A percentile compares a stretch with the other conserved stretches of the same genome.
Conservation (phyloP, 2,888 invertebrate species). For the Hyposoter didymator region DNA sequence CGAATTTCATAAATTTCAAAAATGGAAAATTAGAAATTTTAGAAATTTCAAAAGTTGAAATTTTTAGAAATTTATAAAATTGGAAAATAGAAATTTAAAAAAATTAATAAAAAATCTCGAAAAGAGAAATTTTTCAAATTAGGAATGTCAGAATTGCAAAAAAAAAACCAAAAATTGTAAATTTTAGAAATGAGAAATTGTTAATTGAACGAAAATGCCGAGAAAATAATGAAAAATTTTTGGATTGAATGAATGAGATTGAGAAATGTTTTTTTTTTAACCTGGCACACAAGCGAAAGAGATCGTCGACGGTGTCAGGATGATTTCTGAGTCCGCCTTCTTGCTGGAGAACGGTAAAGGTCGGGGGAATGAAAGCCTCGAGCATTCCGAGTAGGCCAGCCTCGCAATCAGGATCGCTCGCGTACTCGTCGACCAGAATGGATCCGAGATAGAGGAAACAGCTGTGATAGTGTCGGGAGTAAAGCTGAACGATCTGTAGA, state of each 20-base stretch:
- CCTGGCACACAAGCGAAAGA: slow-evolving; percentile 94
- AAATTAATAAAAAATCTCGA: too few species aligned
- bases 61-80: too few species aligned
- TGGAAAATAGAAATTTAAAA: background rate
- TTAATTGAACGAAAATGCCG: too few species aligned
- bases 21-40: too few species aligned
- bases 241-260: too few species aligned
- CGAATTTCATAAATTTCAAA: too few species aligned
- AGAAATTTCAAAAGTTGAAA: too few species aligned
- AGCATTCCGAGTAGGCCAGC: slow-evolving; percentile 94
- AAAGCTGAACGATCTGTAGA: slow-evolving; percentile 89
- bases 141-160: too few species aligned
- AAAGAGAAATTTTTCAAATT: too few species aligned
- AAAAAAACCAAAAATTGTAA: too few species aligned
- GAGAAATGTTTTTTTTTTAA: slow-evolving; percentile 65
- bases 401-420: slow-evolving; percentile 89
- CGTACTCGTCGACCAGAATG: slow-evolving; percentile 96
- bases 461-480: slow-evolving; percentile 92
- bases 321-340: slow-evolving; percentile 94
- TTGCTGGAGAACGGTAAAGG: slow-evolving; percentile 92
- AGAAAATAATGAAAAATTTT: too few species aligned
- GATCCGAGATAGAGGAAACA: slow-evolving; percentile 96
- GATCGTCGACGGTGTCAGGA: slow-evolving; percentile 99
- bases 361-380: slow-evolving; percentile 92
- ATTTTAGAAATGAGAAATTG: too few species aligned